Evolutionary conservation across 2,113 vertebrate genomes (phyloP).

Genomic region (Mystacornis crossleyi): DNA sequence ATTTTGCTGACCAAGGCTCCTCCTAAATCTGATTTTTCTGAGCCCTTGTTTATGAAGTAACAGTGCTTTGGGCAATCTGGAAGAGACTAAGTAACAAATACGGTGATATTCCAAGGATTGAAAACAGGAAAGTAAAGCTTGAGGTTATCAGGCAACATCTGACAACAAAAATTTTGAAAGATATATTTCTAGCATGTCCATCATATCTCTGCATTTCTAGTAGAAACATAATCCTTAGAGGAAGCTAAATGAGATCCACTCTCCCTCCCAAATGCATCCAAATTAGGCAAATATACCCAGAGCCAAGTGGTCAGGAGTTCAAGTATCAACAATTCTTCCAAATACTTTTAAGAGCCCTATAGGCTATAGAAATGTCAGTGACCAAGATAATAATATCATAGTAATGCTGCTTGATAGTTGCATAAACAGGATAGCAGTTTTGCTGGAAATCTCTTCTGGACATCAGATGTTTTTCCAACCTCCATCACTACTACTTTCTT

Average conservation of each 20-base stretch:
- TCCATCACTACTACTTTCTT: not conserved
- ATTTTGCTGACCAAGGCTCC: conserved; percentile 73
- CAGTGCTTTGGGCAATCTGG: conserved; percentile 73
- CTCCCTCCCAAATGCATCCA: not conserved
- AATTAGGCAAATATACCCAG: not conserved
- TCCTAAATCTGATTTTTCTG: conserved; percentile 29
- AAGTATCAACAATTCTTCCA: not conserved
- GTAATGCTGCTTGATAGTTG: not conserved
- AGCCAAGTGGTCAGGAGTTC: not conserved
- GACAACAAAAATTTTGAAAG: not conserved
- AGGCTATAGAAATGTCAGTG: not conserved
- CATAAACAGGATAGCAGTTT: not conserved
- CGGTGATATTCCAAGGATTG: not conserved
- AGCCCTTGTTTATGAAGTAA: conserved; percentile 67
- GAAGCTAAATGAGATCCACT: not conserved
- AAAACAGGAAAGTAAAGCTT: not conserved
- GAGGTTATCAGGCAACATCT: not conserved
- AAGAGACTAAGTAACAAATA: conserved; percentile 70
- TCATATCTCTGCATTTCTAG: not conserved
- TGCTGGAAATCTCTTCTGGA: not conserved
- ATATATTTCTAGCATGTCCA: not conserved
- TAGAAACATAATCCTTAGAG: not conserved
- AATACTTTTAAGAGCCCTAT: not conserved
- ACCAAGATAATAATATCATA: not conserved
- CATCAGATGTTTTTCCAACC: not conserved